Evolutionary conservation across 2,888 invertebrate species (phyloP), one percentile per base, ranked within the genome.

Genomic region (Alloscopus bannaensis): DNA sequence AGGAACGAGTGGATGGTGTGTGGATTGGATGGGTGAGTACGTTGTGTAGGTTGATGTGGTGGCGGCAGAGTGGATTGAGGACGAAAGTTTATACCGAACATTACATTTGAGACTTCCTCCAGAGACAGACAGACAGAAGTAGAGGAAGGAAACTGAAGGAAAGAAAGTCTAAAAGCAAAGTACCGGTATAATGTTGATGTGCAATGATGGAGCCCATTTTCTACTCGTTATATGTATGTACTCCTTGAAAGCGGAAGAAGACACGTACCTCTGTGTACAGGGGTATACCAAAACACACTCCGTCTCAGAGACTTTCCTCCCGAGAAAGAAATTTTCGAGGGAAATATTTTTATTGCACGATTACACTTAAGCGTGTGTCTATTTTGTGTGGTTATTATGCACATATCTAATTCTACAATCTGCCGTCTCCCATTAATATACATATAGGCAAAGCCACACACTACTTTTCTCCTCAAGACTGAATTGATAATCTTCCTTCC

Each of bases 131-230:
- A 68, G 76, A 69, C 52, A 66, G 28, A 68, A 76, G 76, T 62
- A 42, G 68, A 68, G 60, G 76, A 69, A 75, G 75, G 75, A 75
- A 73, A 57, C 42, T 62, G 62, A 47, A 57, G 66, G 26, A 57
- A 75, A 65, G 66, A 73, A 65, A 68, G 76, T 66, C 66, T 76
- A 76, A 76, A 76, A 76, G 76, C 76, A 76, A 68, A 76, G 76
- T 52, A 68, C 68, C 68, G 62, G 52, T 62, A 36, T 55, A 57
- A 29, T 40, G 31, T 26, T 20, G 55, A 26, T 22, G 24, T 31
- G n/a, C 3, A n/a, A 20, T 4, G n/a, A 60, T 18, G 31, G 13
- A 36, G 36, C 8, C 45, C 45, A 45, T 45, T 45, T 45, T 45
- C 55, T 55, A 20, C 18, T 55, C 13, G 11, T 47, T 47, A 55